Base-by-base conservation (phyloP, 2,888 invertebrate species). In the Pogonocherus hispidulus region DNA sequence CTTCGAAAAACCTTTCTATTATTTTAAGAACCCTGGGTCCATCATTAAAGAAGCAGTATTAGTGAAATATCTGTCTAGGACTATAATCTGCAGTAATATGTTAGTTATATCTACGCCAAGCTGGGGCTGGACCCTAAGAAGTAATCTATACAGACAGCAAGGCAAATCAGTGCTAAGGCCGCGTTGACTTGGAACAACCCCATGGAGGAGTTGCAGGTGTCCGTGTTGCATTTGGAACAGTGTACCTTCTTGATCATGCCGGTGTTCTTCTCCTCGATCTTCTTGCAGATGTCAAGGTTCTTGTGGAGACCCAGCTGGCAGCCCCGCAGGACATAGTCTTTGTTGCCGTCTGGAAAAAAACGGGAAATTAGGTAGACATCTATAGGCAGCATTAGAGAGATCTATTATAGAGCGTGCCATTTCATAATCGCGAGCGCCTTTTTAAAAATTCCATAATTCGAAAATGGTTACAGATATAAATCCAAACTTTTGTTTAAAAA, bases 141-240 rank as follows among this genome's bases (percentile, higher is more conserved):
- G 41, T n/a, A 16, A 41, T 14, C 41, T 16, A 14, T 4, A 18
- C 3, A 27, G 27, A 14, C 5, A 18, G 11, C 14, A 32, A 27
- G 18, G 19, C 46, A 32, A 11, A 49, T n/a, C 11, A 59, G 18
- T 18, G 18, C 27, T 44, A 59, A 23, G 16, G 19, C 18, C 2
- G 4, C 6, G 27, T 59, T 47, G 14, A 47, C 1, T 4, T 20
- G 27, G 19, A 46, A 47, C 0, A n/a, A 47, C 92, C 23, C 59
- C 4, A 32, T 37, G 1, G 69, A 69, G 4, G 77, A 71, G 74
- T 90, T 90, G 83, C 90, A 90, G 63, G 82, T 85, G 67, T 90
- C 89, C 68, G 84, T 86, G 78, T 87, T 85, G 78, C 90, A 90
- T 46, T 87, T 74, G 2, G 81, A 80, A 70, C 85, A 85, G 66